phyloP scores from a whole-genome alignment of 1,140 invertebrate genomes.

The Pseudomyrmex gracilis region DNA sequence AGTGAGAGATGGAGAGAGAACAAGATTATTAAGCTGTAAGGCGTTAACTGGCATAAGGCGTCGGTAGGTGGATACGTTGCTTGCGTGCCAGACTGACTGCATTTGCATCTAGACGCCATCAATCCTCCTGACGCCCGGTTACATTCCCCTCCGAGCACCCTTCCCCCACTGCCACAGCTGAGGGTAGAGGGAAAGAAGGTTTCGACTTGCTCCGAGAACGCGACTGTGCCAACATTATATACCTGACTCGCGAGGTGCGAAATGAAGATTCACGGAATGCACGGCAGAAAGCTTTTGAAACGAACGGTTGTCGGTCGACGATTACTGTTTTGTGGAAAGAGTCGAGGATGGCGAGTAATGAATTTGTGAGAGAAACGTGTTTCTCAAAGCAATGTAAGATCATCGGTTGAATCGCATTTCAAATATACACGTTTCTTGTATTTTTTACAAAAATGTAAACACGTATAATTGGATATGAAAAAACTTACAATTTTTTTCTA shows the following conservation, averaged over 20 bases:
- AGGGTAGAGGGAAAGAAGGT: constrained; percentile 36
- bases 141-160: constrained; percentile 69
- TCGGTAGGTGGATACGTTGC: constrained; percentile 84
- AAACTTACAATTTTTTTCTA: too few relatives aligned
- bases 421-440: neutral
- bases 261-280: constrained; percentile 34
- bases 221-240: constrained; percentile 25
- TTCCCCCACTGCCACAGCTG: constrained; percentile 52
- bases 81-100: constrained; percentile 84
- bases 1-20: constrained; percentile 71
- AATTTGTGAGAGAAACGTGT: neutral
- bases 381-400: neutral
- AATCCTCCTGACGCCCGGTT: constrained; percentile 85
- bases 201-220: constrained; percentile 52
- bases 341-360: neutral
- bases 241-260: constrained; percentile 49
- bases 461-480: too few relatives aligned
- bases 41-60: constrained; percentile 86
- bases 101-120: constrained; percentile 86
- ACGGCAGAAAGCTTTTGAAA: neutral
- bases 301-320: neutral
- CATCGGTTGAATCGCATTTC: neutral
- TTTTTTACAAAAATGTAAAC: neutral
- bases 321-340: constrained; percentile 3
- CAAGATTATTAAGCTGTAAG: constrained; percentile 86